A percentile compares a stretch with the other conserved stretches of the same genome.
phyloP scores from a whole-genome alignment of 2,888 invertebrate species.

The Sepiola atlantica region DNA sequence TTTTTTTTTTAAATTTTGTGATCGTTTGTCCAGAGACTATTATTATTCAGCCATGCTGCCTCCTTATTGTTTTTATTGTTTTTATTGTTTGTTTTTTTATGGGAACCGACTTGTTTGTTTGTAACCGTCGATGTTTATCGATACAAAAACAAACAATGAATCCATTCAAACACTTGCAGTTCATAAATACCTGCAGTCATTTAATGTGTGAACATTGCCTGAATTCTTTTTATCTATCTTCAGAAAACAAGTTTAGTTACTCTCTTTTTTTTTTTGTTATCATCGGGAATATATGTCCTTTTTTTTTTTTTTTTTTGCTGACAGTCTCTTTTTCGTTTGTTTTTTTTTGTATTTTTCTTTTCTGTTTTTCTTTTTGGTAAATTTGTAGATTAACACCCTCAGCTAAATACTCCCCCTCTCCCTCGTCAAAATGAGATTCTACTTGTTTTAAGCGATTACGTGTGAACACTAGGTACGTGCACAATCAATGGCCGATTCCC shows the following conservation, averaged over 20 bases:
- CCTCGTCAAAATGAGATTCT: no score
- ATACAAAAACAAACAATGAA: not conserved
- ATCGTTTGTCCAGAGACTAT: no score
- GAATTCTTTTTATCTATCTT: not conserved
- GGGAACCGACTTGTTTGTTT: not conserved
- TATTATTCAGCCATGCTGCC: no score
- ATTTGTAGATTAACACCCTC: no score
- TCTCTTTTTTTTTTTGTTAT: not conserved
- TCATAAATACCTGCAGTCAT: not conserved
- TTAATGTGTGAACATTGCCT: not conserved
- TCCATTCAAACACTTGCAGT: not conserved
- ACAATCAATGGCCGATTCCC: no score
- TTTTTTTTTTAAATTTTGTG: no score
- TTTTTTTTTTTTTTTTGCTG: not conserved
- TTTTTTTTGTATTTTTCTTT: not conserved
- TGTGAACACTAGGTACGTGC: no score
- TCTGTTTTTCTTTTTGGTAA: not conserved
- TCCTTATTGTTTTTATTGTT: no score
- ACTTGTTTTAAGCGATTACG: no score
- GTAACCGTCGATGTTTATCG: not conserved
- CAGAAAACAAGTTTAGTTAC: not conserved
- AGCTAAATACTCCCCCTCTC: no score
- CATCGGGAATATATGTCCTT: no score
- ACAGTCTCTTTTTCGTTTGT: not conserved
- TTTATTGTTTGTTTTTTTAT: not conserved